Base-by-base conservation (phyloP, 2,888 invertebrate species). In the Pammene fasciana region DNA sequence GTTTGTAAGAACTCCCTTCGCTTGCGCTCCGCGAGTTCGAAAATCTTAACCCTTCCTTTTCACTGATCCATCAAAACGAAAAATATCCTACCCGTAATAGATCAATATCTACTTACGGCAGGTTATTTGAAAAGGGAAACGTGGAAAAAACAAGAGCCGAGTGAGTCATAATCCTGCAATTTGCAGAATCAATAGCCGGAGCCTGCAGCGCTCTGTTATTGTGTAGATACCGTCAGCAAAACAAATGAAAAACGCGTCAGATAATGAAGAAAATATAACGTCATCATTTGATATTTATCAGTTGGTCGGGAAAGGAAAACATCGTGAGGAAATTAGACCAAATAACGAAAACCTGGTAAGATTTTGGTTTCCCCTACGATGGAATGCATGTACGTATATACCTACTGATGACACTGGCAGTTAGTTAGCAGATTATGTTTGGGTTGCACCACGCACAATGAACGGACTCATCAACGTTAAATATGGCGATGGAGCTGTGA, bases 101-200 rank as follows among this genome's bases (percentile, higher is more conserved):
- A 54, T 64, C 54, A 64, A 55, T 64, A 64, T 34, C 43, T 34
- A 45, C 54, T 54, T 54, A 54, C 14, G 54, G 43, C n/a, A 59
- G 52, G 68, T 34, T 66, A 67, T 67, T 43, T 50, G 38, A 68
- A 13, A 14, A 60, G 60, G 26, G 36, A 54, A 54, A 26, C 11
- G 18, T 26, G 46, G 26, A 26, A 26, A 65, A 62, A 70, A 70
- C 70, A 65, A 60, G 65, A 65, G 71, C 56, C 66, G 78, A 78
- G 80, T 89, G 90, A 90, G 81, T 90, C 89, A 89, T 86, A 85
- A 84, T 84, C 82, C 82, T 76, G 82, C 86, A 83, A 83, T 85
- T 81, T 79, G 76, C 77, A 87, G 89, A 90, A 91, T 91, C 90
- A 84, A 90, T 90, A 89, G 74, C 75, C 75, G 80, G 77, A 72